These are phyloP conservation scores for Todiramphus chloris DNA, from an alignment of 2,113 vertebrate species.

Conservation along the genomic window DNA sequence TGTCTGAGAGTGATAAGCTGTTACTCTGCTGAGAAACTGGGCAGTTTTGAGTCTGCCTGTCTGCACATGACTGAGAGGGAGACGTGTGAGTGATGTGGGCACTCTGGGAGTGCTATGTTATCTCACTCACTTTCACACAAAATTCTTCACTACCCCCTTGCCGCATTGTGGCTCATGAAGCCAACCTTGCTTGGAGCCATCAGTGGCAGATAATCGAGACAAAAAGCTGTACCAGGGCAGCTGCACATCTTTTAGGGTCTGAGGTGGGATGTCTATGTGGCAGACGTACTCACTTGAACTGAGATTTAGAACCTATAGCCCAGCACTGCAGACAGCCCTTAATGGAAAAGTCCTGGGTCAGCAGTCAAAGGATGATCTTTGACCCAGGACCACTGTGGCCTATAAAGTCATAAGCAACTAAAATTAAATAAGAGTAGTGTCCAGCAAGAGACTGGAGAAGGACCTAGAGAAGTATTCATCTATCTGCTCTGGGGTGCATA, in stretches of 20 bases:
- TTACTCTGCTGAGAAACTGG: background rate
- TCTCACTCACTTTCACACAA: background rate
- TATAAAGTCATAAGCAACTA: background rate
- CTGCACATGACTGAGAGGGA: background rate
- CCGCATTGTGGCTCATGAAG: background rate
- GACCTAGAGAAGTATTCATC: background rate
- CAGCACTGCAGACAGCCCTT: background rate
- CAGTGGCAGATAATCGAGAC: background rate
- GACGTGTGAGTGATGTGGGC: background rate
- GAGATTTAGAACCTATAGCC: background rate
- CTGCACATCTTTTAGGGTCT: background rate
- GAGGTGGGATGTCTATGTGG: background rate
- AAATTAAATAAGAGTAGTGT: background rate
- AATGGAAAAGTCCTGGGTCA: background rate
- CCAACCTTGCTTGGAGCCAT: accelerated
- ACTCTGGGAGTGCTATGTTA: background rate
- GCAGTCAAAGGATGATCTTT: background rate
- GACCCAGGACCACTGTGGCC: background rate
- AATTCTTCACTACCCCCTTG: accelerated
- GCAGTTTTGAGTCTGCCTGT: background rate
- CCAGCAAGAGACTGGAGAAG: background rate
- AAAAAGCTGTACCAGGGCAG: background rate
- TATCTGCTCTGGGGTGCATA: background rate
- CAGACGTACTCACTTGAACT: background rate
- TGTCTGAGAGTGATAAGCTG: background rate